A percentile compares a stretch with the other conserved stretches of the same genome.
phyloP scores from a whole-genome alignment of 2,113 vertebrate species.

The Rallus limicola region DNA sequence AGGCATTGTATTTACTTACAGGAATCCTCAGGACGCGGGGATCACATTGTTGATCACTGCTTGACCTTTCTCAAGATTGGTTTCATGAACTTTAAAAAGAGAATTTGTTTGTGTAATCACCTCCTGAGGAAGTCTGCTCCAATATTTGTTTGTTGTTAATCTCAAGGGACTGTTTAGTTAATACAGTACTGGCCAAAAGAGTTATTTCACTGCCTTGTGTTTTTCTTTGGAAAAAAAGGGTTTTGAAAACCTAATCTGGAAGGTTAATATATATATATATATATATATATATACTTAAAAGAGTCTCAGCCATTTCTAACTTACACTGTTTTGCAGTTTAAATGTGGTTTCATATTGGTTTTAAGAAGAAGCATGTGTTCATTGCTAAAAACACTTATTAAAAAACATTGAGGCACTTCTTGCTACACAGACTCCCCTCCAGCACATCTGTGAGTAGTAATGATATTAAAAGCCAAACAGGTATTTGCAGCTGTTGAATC shows the following conservation, averaged over 20 bases:
- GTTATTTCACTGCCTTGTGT: conserved; percentile 2
- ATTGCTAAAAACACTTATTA: conserved; percentile 54
- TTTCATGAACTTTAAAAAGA: conserved; percentile 67
- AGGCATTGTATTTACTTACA: conserved; percentile 12
- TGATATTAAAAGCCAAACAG: conserved; percentile 36
- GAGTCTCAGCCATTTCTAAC: conserved; percentile 9
- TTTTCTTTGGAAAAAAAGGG: conserved; percentile 34
- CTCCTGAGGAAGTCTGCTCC: conserved; percentile 43
- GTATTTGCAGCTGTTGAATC: conserved; percentile 45
- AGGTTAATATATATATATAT: conserved; percentile 26
- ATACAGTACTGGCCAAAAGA: conserved; percentile 33
- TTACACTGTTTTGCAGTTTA: conserved; percentile 24
- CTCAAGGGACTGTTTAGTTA: conserved; percentile 58
- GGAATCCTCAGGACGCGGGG: conserved; percentile 21
- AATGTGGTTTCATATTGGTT: conserved; percentile 42
- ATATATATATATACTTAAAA: not conserved
- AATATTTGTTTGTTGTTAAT: conserved; percentile 59
- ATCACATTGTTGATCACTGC: conserved; percentile 46
- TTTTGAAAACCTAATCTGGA: conserved; percentile 17
- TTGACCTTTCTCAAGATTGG: conserved; percentile 69
- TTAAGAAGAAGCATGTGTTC: conserved; percentile 50
- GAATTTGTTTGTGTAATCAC: conserved; percentile 70
- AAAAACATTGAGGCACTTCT: conserved; percentile 41
- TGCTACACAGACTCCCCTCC: conserved; percentile 1
- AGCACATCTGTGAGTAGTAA: conserved; percentile 26